Conservation (phyloP, 2,888 invertebrate genomes). For the Sarcophaga carnaria region DNA sequence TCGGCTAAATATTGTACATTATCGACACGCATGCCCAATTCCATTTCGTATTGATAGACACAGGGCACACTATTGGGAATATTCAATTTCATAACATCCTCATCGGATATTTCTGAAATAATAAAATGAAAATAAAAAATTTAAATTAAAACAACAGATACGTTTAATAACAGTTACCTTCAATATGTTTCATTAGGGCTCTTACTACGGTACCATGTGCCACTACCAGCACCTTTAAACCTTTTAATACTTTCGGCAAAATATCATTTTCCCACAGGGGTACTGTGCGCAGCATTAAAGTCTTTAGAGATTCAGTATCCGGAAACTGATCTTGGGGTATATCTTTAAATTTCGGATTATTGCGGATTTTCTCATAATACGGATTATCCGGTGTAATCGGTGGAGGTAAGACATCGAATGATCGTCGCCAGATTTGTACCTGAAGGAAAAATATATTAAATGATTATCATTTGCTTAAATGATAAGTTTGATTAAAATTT, state of each 20-base stretch:
- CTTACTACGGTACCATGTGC: conserved; percentile 94
- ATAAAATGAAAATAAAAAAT: conserved; percentile 53
- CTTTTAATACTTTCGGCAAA: conserved; percentile 86
- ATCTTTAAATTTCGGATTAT: conserved; percentile 88
- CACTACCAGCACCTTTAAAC: conserved; percentile 90
- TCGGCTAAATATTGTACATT: conserved; percentile 90
- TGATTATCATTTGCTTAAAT: too few species aligned
- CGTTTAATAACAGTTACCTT: conserved; percentile 82
- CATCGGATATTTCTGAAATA: conserved; percentile 85
- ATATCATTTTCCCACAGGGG: conserved; percentile 94
- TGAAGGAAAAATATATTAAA: conserved; percentile 71
- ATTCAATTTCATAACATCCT: conserved; percentile 88
- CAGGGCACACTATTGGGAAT: conserved; percentile 92
- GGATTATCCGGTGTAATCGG: conserved; percentile 89
- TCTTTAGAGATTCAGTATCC: conserved; percentile 90
- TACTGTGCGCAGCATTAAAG: conserved; percentile 90
- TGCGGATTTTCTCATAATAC: conserved; percentile 89
- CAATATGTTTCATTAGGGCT: conserved; percentile 93
- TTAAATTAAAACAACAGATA: too few species aligned
- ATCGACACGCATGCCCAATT: conserved; percentile 86
- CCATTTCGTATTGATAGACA: conserved; percentile 88
- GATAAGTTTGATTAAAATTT: too few species aligned
- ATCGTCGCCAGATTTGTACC: conserved; percentile 93
- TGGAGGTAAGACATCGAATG: conserved; percentile 92
- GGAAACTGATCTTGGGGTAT: conserved; percentile 90